Conservation (phyloP, 2,888 invertebrate genomes). For the Lissonota sp. region DNA sequence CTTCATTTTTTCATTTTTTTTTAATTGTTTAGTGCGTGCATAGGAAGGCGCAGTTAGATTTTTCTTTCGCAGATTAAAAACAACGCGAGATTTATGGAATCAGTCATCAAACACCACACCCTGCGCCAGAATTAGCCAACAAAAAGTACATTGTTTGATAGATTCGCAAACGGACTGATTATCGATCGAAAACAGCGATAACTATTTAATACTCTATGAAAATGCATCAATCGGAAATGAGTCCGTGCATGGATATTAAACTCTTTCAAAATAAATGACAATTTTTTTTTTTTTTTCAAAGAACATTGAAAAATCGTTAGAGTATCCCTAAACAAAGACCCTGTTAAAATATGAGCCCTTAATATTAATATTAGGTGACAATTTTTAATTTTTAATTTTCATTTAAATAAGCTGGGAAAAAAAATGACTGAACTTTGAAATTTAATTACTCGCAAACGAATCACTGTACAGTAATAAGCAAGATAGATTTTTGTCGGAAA, state of each 20-base stretch:
- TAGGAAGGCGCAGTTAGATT: constrained; percentile 74
- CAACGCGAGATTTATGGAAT: constrained; percentile 68
- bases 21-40: constrained; percentile 70
- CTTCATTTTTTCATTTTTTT: constrained; percentile 52
- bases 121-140: constrained; percentile 71
- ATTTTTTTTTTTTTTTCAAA: too few species aligned
- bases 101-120: constrained; percentile 74
- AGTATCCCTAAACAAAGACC: too few species aligned
- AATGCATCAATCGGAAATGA: constrained; percentile 22
- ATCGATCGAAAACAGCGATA: constrained; percentile 2
- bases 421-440: too few species aligned
- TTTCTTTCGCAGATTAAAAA: constrained; percentile 41
- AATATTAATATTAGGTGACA: too few species aligned
- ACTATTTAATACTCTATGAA: not conserved
- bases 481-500: too few species aligned
- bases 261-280: too few species aligned
- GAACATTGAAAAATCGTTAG: too few species aligned
- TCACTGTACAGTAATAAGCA: too few species aligned
- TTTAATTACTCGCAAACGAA: too few species aligned
- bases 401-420: too few species aligned
- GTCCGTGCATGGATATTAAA: constrained; percentile 24
- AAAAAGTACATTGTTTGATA: constrained; percentile 54
- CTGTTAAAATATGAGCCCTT: too few species aligned
- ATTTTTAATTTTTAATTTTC: too few species aligned
- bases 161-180: constrained; percentile 29